phyloP scores from a whole-genome alignment of 1,140 invertebrate genomes.

The Yoshiicerus persimilis region DNA sequence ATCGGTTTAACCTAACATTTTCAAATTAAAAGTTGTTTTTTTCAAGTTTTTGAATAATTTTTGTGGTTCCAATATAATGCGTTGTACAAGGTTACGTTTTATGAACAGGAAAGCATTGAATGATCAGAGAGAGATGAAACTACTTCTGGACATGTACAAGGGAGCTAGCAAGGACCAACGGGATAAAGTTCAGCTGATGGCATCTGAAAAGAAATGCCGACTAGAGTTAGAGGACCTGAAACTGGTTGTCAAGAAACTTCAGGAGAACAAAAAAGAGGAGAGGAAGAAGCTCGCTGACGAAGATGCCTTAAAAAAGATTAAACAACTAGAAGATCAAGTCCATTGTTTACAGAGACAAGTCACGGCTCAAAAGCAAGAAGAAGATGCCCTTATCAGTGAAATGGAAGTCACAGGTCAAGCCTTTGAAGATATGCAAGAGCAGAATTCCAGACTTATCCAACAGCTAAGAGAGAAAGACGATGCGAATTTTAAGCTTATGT shows the following conservation, averaged over 20 bases:
- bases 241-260: conserved; percentile 76
- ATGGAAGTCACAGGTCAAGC: conserved; percentile 99
- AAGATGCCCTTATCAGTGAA: conserved; percentile 95
- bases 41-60: too few relatives aligned
- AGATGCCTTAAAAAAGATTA: conserved; percentile 91
- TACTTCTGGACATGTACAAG: conserved; percentile 96
- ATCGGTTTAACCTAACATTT: neutral
- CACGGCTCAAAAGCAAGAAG: conserved; percentile 68
- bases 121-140: conserved; percentile 87
- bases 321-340: conserved; percentile 86
- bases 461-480: conserved; percentile 97
- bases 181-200: conserved; percentile 95
- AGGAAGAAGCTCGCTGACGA: conserved; percentile 91
- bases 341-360: conserved; percentile 60
- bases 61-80: too few relatives aligned
- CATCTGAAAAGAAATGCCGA: conserved; percentile 85
- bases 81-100: conserved; percentile 48
- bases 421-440: conserved; percentile 99
- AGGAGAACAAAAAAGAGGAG: conserved; percentile 90
- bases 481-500: conserved; percentile 99
- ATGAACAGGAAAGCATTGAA: conserved; percentile 79
- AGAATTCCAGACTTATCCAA: conserved; percentile 93
- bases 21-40: neutral
- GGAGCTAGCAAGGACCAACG: conserved; percentile 92
- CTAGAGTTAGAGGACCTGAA: conserved; percentile 87